Conservation (phyloP, 2,113 vertebrate genomes). For the Hypanus sabinus region DNA sequence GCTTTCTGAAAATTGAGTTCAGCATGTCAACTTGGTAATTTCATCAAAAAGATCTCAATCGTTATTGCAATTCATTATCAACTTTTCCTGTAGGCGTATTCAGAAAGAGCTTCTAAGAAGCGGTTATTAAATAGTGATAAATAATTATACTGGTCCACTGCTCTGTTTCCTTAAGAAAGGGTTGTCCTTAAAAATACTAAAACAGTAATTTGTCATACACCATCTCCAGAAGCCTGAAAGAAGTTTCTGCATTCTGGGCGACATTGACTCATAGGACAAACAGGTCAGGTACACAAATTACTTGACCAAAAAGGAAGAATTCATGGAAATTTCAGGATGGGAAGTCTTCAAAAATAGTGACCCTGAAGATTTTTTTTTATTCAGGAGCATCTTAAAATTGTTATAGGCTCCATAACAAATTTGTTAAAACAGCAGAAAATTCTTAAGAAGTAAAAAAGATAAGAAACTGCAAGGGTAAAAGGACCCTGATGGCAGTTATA, state of each 20-base stretch:
- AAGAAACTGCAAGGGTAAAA: too few relatives aligned
- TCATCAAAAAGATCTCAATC: background rate
- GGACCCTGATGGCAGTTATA: too few relatives aligned
- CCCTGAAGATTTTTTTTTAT: background rate
- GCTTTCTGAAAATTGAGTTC: background rate
- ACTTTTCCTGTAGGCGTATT: too few relatives aligned
- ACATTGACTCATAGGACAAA: background rate
- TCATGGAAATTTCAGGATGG: background rate
- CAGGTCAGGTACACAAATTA: background rate
- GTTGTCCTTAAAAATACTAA: background rate
- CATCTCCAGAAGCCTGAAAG: background rate
- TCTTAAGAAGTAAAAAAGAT: background rate
- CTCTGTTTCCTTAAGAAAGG: background rate
- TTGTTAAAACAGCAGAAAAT: background rate
- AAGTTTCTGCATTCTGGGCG: background rate
- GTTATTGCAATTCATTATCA: too few relatives aligned
- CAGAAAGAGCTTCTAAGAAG: background rate
- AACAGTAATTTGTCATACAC: too few relatives aligned
- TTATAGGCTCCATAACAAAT: background rate
- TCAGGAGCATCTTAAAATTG: background rate
- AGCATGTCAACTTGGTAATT: background rate
- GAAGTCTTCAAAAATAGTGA: background rate
- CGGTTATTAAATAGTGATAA: background rate
- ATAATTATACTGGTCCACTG: background rate
- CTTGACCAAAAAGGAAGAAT: background rate